Conservation (phyloP, 2,888 invertebrate genomes). For the Steinernema scapterisci region DNA sequence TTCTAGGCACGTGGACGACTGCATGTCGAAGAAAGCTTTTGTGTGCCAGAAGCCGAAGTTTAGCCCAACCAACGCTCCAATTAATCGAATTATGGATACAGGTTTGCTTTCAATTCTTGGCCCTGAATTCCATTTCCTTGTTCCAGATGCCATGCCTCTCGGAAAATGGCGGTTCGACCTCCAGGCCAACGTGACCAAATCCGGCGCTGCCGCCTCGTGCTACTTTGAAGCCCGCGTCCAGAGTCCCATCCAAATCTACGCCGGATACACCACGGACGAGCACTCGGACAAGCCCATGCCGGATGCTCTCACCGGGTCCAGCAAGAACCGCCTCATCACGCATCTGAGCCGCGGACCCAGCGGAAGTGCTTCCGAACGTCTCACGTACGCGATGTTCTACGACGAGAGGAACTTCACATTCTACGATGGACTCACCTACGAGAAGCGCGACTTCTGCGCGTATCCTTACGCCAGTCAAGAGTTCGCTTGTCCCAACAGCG, state of each 20-base stretch:
- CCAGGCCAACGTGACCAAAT: slow-evolving; percentile 23
- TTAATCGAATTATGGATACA: slow-evolving; percentile 41
- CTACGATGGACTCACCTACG: slow-evolving; percentile 50
- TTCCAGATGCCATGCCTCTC: slow-evolving; percentile 45
- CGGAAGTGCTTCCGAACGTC: background rate
- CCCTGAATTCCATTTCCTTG: too few species aligned
- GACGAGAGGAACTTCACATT: slow-evolving; percentile 41
- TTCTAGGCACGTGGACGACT: slow-evolving; percentile 41
- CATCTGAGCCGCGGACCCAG: slow-evolving; percentile 39
- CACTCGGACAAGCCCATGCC: slow-evolving; percentile 30
- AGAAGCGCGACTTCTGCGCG: slow-evolving; percentile 45
- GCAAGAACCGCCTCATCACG: slow-evolving; percentile 47
- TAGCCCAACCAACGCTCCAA: slow-evolving; percentile 42
- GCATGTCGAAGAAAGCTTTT: slow-evolving; percentile 43
- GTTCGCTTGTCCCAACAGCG: slow-evolving; percentile 49
- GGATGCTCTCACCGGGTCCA: background rate
- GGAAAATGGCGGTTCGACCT: slow-evolving; percentile 51
- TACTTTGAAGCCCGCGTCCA: slow-evolving; percentile 48
- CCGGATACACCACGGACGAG: slow-evolving; percentile 46
- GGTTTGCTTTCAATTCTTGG: too few species aligned
- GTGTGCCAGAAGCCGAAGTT: slow-evolving; percentile 56
- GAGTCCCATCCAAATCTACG: slow-evolving; percentile 48
- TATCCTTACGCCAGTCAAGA: slow-evolving; percentile 49
- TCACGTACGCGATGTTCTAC: slow-evolving; percentile 33
- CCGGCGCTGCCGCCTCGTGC: slow-evolving; percentile 25